Conservation (phyloP, 2,797 vertebrate genomes). For the Anguilla megastoma region DNA sequence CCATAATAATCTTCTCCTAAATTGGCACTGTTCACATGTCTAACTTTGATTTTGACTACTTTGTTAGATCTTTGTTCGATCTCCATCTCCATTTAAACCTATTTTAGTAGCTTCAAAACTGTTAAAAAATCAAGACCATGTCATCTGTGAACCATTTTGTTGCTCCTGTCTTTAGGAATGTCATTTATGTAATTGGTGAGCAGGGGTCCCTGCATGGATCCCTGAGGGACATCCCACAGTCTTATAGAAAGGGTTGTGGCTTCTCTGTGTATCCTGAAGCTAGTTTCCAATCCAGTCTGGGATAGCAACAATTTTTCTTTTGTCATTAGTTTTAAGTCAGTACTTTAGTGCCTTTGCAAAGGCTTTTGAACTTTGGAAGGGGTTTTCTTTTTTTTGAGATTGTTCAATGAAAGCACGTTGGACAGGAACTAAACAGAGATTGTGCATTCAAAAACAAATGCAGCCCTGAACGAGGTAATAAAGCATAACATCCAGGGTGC, state of each 20-base stretch:
- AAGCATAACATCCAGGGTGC: slow-evolving; percentile 28
- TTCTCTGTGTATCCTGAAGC: neutral
- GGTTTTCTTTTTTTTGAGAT: neutral
- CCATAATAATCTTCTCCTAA: no score
- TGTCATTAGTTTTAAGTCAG: neutral
- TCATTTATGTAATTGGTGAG: neutral
- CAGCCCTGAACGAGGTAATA: neutral
- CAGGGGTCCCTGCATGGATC: neutral
- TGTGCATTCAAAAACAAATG: slow-evolving; percentile 8
- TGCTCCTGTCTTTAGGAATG: neutral
- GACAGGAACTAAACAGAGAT: neutral
- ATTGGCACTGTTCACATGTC: no score
- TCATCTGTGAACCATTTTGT: neutral
- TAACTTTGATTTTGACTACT: neutral
- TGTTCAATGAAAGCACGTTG: slow-evolving; percentile 24
- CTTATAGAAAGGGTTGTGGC: neutral
- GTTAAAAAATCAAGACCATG: neutral
- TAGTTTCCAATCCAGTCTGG: neutral
- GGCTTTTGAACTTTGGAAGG: neutral
- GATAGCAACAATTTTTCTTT: neutral
- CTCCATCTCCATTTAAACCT: neutral
- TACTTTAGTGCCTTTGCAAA: neutral
- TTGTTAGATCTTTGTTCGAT: neutral
- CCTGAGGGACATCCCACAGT: neutral
- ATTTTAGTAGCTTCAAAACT: neutral